Evolutionary conservation across 2,888 invertebrate species (phyloP).

Genomic region (Ypsolopha scabrella): DNA sequence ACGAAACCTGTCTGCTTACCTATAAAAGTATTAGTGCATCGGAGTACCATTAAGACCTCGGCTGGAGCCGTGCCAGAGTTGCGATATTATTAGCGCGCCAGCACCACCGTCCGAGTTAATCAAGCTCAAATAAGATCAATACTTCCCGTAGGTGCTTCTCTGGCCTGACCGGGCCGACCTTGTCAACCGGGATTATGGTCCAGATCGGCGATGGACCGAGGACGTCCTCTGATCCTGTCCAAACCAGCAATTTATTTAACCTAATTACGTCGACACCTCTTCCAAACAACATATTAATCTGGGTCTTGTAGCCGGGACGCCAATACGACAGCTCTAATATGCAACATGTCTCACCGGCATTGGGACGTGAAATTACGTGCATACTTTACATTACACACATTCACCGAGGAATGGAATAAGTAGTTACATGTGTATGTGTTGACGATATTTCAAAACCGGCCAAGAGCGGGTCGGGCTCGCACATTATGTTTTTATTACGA

Average conservation of each 20-base stretch:
- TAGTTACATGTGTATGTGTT: too few species aligned
- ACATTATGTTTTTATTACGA: too few species aligned
- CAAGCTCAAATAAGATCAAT: slow-evolving; percentile 69
- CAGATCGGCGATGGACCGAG: slow-evolving; percentile 15
- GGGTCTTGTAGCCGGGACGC: too few species aligned
- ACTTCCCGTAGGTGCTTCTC: slow-evolving; percentile 55
- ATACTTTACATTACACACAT: too few species aligned
- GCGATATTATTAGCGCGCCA: slow-evolving; percentile 63
- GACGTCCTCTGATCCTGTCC: slow-evolving; percentile 12
- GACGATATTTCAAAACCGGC: too few species aligned
- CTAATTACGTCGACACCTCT: slow-evolving; percentile 17
- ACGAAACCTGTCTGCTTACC: slow-evolving; percentile 21
- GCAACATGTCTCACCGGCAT: too few species aligned
- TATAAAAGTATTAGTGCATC: slow-evolving; percentile 61
- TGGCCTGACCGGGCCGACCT: not conserved
- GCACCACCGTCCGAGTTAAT: slow-evolving; percentile 64
- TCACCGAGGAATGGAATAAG: too few species aligned
- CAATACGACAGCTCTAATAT: too few species aligned
- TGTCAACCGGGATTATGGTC: slow-evolving; percentile 6
- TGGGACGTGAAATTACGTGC: too few species aligned
- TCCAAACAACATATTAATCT: too few species aligned
- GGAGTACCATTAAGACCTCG: slow-evolving; percentile 65
- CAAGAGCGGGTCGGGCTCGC: too few species aligned
- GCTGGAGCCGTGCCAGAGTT: slow-evolving; percentile 60
- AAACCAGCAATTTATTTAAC: slow-evolving; percentile 20